phyloP scores from a whole-genome alignment of 53 echinoderm and acorn worm genomes.

The Echinarachnius parma region DNA sequence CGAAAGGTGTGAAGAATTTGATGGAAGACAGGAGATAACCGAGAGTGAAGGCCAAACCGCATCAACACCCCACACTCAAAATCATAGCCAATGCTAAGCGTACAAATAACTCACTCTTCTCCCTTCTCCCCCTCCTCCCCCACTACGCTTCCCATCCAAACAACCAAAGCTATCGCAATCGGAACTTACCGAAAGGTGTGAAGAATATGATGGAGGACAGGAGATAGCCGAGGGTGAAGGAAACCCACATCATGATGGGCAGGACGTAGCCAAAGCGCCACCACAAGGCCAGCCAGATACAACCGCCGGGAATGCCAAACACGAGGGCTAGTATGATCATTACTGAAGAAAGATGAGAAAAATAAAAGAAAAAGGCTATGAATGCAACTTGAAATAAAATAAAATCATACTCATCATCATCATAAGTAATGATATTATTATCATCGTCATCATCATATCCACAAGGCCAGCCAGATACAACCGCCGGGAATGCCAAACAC shows the following conservation, averaged over 20 bases:
- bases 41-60: too few relatives aligned
- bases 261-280: conserved; percentile 85
- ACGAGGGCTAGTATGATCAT: conserved; percentile 38
- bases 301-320: conserved; percentile 69
- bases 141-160: too few relatives aligned
- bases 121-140: too few relatives aligned
- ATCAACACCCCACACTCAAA: too few relatives aligned
- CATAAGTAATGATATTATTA: too few relatives aligned
- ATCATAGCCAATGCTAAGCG: too few relatives aligned
- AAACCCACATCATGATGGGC: conserved; percentile 63
- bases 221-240: conserved; percentile 64
- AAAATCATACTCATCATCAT: too few relatives aligned
- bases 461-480: conserved; percentile 48
- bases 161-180: neutral
- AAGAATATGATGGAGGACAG: conserved; percentile 74
- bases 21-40: too few relatives aligned
- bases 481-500: conserved; percentile 70
- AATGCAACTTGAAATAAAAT: too few relatives aligned
- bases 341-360: conserved; percentile 34
- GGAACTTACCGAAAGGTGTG: conserved; percentile 87
- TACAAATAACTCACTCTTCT: too few relatives aligned
- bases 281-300: conserved; percentile 59
- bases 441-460: too few relatives aligned
- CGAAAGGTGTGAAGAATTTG: too few relatives aligned
- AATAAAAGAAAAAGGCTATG: neutral